Percentiles rank a stretch among this genome's conserved stretches.
Conservation (phyloP, 2,888 invertebrate species). For the Drepana falcataria region DNA sequence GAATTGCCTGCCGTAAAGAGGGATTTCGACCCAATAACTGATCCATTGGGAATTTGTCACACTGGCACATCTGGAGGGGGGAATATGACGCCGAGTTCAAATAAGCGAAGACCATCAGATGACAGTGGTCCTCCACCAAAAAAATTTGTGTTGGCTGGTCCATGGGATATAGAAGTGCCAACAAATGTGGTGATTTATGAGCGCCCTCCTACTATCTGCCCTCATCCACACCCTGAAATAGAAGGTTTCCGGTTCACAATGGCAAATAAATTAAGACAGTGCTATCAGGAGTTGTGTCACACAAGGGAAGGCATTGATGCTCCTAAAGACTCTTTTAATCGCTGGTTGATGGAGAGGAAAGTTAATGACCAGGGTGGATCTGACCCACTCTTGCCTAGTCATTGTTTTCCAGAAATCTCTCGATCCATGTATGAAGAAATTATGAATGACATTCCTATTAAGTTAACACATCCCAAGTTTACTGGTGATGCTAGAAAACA, state of each 20-base stretch:
- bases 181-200: constrained; percentile 95
- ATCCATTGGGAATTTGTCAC: constrained; percentile 90
- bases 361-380: constrained; percentile 91
- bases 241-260: constrained; percentile 92
- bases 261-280: constrained; percentile 90
- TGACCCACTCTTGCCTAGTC: constrained; percentile 94
- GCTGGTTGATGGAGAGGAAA: constrained; percentile 97
- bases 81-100: constrained; percentile 76
- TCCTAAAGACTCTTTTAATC: constrained; percentile 96
- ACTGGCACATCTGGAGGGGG: constrained; percentile 64
- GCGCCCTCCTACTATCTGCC: constrained; percentile 88
- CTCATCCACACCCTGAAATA: constrained; percentile 96
- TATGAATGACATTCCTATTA: constrained; percentile 98
- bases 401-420: constrained; percentile 95
- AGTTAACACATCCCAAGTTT: constrained; percentile 95
- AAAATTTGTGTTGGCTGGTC: constrained; percentile 92
- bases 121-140: constrained; percentile 89
- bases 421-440: constrained; percentile 97
- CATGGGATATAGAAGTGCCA: constrained; percentile 96
- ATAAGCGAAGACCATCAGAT: constrained; percentile 88
- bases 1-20: constrained; percentile 92
- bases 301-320: constrained; percentile 95
- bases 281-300: constrained; percentile 96
- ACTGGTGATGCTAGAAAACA: constrained; percentile 97
- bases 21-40: constrained; percentile 94